Base-by-base conservation (phyloP, 23 tunicate genomes). In the Trididemnum clinides region DNA sequence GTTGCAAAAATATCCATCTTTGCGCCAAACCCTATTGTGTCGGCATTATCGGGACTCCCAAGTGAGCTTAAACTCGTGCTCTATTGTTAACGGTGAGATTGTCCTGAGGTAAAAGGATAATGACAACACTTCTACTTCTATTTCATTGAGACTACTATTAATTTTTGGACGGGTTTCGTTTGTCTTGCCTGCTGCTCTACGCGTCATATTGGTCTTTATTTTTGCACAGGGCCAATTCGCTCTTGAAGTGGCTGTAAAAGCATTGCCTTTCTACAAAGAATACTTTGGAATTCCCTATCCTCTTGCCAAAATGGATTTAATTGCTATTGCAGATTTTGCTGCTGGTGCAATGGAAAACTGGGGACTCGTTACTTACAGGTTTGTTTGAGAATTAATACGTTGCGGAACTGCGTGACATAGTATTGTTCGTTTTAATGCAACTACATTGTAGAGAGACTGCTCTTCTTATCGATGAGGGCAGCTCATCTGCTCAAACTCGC, bases 331-430 rank as follows among this genome's bases (percentile, higher is more conserved):
- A 57, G 97, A 97, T 74, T 92, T 97, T 78, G 62, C 88, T 28
- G 95, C 97, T 49, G 97, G 97, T 1, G 99, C 99, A 2, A 97
- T 97, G 99, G 99, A 97, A 70, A 97, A 97, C 85, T 97, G 99
- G 99, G 99, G 99, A 4, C 77, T 97, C 49, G 90, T 97, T 0
- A 97, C 99, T 32, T 97, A 97, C 84, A 70, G 94, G 88, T 91
- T n/a, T n/a, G n/a, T n/a, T n/a, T n/a, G n/a, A n/a, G n/a, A 7
- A 7, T 44, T 44, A 15, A 44, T 7, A 44, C 54, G 10, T 44
- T 44, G 54, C 15, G 15, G 10, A 44, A 15, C 15, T 44, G 12
- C 54, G 54, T 44, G 15, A 44, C 54, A 7, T 44, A 10, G 15
- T 7, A 44, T 44, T 44, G 10, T 44, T 44, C 15, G 54, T n/a